These are phyloP conservation scores for Tromatobia lineatoria DNA, from an alignment of 2,888 invertebrate species.

Conservation along the genomic window DNA sequence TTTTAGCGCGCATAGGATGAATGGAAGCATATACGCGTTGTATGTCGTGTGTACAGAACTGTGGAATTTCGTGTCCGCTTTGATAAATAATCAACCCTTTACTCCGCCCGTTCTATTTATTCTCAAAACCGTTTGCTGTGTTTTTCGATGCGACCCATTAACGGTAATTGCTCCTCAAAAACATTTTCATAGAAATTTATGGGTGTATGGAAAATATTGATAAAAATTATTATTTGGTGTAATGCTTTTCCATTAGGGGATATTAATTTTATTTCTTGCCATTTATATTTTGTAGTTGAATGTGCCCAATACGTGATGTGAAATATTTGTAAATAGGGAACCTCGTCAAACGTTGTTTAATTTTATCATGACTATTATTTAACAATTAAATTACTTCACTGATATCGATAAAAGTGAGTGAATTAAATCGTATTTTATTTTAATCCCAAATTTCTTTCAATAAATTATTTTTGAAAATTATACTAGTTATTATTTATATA, in stretches of 20 bases:
- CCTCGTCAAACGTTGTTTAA: too few relatives aligned
- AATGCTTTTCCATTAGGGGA: too few relatives aligned
- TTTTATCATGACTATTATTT: too few relatives aligned
- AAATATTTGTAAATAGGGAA: too few relatives aligned
- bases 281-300: not conserved
- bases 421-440: too few relatives aligned
- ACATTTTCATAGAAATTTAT: not conserved
- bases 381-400: too few relatives aligned
- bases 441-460: too few relatives aligned
- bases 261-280: not conserved
- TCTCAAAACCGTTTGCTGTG: not conserved
- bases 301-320: too few relatives aligned
- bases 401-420: too few relatives aligned
- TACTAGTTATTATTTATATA: too few relatives aligned
- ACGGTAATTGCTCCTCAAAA: not conserved
- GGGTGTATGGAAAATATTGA: not conserved
- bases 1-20: not conserved
- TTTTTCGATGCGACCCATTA: not conserved
- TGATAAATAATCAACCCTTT: not conserved
- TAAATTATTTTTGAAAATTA: too few relatives aligned
- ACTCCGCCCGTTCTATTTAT: not conserved
- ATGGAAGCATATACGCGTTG: not conserved
- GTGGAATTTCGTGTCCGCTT: slow-evolving; percentile 15
- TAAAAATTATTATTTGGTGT: not conserved
- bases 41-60: not conserved